A percentile compares a stretch with the other conserved stretches of the same genome.
Conservation (phyloP, 2,797 vertebrate species). For the Percopsis omiscomaycus region DNA sequence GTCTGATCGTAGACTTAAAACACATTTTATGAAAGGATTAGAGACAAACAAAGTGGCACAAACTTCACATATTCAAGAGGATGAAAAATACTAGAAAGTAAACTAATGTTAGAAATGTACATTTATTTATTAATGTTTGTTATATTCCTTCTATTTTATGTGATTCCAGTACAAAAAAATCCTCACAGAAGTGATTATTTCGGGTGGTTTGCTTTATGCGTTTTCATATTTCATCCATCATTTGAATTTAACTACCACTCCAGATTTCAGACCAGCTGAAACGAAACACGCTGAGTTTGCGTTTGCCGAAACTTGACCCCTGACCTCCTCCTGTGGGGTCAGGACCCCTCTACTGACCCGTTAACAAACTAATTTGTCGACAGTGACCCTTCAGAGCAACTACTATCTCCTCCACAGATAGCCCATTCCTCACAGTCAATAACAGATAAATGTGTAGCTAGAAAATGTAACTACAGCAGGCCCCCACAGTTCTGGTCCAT, state of each 20-base stretch:
- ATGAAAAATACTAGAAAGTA: neutral
- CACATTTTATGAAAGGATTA: constrained; percentile 7
- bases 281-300: constrained; percentile 19
- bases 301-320: constrained; percentile 66
- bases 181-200: neutral
- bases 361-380: constrained; percentile 69
- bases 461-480: constrained; percentile 15
- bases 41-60: neutral
- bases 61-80: neutral
- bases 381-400: constrained; percentile 45
- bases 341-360: constrained; percentile 62
- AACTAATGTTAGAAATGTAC: neutral
- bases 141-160: neutral
- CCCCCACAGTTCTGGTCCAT: constrained; percentile 23
- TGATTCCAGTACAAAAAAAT: neutral
- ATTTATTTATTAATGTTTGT: neutral
- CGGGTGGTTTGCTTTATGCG: neutral
- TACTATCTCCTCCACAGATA: constrained; percentile 8
- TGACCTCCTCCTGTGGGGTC: constrained; percentile 44
- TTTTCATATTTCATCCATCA: neutral
- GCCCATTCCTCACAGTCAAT: constrained; percentile 38
- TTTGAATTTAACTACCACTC: neutral
- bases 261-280: too few species aligned
- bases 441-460: constrained; percentile 39
- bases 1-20: neutral